Evolutionary conservation across 2,113 vertebrate genomes (phyloP), one percentile per base, ranked within the genome.

Genomic region (Corythaixoides concolor): DNA sequence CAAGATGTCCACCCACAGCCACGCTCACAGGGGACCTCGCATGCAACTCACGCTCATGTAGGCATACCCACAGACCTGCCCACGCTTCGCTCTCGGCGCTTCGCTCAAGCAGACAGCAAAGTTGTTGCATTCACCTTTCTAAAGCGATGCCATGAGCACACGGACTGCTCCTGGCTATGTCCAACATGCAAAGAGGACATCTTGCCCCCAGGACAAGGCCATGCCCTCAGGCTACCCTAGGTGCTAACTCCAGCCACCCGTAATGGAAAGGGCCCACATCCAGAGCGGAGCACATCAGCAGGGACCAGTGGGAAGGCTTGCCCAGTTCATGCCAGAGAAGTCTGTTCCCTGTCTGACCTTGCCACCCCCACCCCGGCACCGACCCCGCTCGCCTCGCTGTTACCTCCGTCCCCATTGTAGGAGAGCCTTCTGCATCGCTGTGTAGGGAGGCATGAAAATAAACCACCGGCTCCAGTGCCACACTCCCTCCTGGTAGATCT

Each of bases 401-500:
- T 97, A 97, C 95, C 88, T 95, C 67, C 2, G 0, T 91, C 74
- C 76, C 96, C 96, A 93, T 95, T 73, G 96, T 41, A 90, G 77
- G 79, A 90, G 66, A 88, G 88, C 35, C 74, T 95, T 93, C 95
- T 91, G 92, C 89, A 74, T 91, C 33, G 60, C 95, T 55, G 83
- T 78, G 94, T 86, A 87, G 84, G 89, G 94, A 96, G 86, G 90
- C 86, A 95, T 96, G 94, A 97, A 97, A 97, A 96, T 90, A 96
- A 95, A 93, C 76, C 79, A 90, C 78, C 45, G 50, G 91, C 85
- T 97, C 92, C 90, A 85, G 95, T 95, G 94, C 95, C 89, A 94
- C 97, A 95, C 88, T 95, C 97, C 78, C 90, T 97, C 94, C 94
- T 91, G 96, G 94, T 93, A 83, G 95, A 97, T 93, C 93, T 95